Conservation (phyloP, 2,797 vertebrate genomes). For the Neoniphon sammara region DNA sequence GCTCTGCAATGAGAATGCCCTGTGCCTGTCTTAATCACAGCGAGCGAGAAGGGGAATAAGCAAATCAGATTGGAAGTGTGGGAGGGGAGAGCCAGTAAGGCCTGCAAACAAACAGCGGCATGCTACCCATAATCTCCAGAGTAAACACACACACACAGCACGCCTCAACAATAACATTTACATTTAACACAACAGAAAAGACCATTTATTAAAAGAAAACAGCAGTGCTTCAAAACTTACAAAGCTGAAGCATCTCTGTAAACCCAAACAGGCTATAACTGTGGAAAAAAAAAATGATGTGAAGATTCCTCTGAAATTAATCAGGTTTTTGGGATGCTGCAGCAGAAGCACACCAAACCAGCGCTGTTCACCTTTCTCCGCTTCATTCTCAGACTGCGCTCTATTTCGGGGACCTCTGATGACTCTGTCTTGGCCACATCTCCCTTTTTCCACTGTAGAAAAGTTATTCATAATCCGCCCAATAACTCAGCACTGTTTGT, state of each 20-base stretch:
- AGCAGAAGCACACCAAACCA: slow-evolving; percentile 51
- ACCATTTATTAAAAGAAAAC: slow-evolving; percentile 79
- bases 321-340: slow-evolving; percentile 47
- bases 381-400: slow-evolving; percentile 74
- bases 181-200: slow-evolving; percentile 67
- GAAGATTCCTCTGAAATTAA: slow-evolving; percentile 60
- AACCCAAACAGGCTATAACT: slow-evolving; percentile 58
- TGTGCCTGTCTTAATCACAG: slow-evolving; percentile 34
- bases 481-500: slow-evolving; percentile 81
- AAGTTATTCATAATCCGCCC: slow-evolving; percentile 80
- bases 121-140: slow-evolving; percentile 54
- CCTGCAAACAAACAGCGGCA: slow-evolving; percentile 67
- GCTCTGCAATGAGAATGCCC: slow-evolving; percentile 24
- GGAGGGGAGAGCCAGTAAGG: slow-evolving; percentile 63
- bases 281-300: slow-evolving; percentile 29
- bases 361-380: slow-evolving; percentile 72
- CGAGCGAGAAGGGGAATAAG: slow-evolving; percentile 54
- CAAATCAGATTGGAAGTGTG: slow-evolving; percentile 49
- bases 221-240: slow-evolving; percentile 63
- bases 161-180: slow-evolving; percentile 76
- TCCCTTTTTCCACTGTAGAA: slow-evolving; percentile 81
- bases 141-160: slow-evolving; percentile 59
- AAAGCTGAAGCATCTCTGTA: slow-evolving; percentile 63
- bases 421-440: slow-evolving; percentile 79
- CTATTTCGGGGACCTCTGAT: slow-evolving; percentile 77